A percentile compares a stretch with the other conserved stretches of the same genome.
phyloP scores from a whole-genome alignment of 2,113 vertebrate species.

The Xiphophorus maculatus region DNA sequence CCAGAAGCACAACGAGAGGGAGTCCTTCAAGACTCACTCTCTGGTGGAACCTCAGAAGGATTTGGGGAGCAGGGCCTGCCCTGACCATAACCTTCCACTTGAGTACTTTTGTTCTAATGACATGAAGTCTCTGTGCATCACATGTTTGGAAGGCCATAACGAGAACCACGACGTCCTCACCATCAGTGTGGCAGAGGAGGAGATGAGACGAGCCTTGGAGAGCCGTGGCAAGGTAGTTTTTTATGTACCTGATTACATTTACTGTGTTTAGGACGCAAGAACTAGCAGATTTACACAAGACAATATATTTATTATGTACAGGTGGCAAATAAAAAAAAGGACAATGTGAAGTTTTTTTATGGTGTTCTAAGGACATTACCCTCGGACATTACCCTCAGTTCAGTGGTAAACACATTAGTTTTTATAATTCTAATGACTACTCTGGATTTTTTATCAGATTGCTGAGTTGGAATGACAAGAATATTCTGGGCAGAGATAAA shows the following conservation, averaged over 20 bases:
- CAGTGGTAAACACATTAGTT: too few species aligned
- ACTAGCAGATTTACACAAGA: neutral
- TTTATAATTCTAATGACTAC: neutral
- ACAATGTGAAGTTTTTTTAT: neutral
- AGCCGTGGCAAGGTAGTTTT: conserved; percentile 58
- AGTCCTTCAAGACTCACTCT: conserved; percentile 53
- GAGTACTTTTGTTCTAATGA: conserved; percentile 79
- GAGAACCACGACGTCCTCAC: conserved; percentile 73
- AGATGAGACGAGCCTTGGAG: conserved; percentile 69
- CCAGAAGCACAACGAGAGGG: conserved; percentile 66
- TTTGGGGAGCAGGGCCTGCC: conserved; percentile 52
- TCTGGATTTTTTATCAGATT: neutral
- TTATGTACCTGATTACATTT: neutral
- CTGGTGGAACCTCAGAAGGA: conserved; percentile 53
- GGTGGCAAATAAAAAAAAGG: neutral
- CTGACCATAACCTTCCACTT: conserved; percentile 56
- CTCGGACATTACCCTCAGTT: too few species aligned
- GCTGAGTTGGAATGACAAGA: neutral
- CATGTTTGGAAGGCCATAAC: conserved; percentile 69
- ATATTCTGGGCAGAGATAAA: neutral
- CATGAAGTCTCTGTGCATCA: conserved; percentile 58
- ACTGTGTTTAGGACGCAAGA: neutral
- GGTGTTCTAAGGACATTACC: too few species aligned
- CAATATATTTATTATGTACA: neutral
- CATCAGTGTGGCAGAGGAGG: conserved; percentile 66